Evolutionary conservation across 35 echinoderm and acorn worm genomes (phyloP), one percentile per base, ranked within the genome.

Genomic region (Heliocidaris erythrogramma): DNA sequence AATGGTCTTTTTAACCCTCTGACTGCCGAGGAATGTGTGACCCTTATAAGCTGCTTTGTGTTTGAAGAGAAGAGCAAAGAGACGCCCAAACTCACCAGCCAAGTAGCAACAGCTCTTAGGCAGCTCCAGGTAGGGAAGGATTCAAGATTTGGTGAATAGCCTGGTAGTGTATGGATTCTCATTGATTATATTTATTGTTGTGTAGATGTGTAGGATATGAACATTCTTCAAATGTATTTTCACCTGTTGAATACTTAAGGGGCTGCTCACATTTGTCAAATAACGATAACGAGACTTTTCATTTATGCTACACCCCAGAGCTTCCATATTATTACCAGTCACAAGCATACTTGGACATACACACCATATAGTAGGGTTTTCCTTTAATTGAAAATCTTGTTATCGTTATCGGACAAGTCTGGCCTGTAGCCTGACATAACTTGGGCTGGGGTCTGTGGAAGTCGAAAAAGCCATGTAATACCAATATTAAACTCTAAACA

Each of bases 51-150:
- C 92, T 96, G 96, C 95, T 99, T 99, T 93, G 98, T 99, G 14
- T 99, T 99, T 96, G 97, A 99, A 92, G 98, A 99, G 69, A 99
- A 97, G 92, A 94, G 85, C 52, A 97, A 97, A 24, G 86, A 95
- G 27, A 93, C 90, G n/a, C 98, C 98, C 2, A 99, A 59, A 24
- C 87, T 99, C 88, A 95, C 95, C 17, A 96, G 96, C 31, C 95
- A 97, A 32, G 59, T 99, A 16, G 49, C 98, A 18, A 95, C 95
- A 86, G 94, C 98, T 2, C 94, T 99, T 4, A 96, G 98, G 90
- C 98, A 99, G 47, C 96, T 99, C 94, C 98, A 99, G 94, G 98
- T 99, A 96, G 13, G 95, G 31, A 60, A 17, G 93, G 47, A 16
- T 18, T 1, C 1, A 84, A 42, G 35, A 42, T 42, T 42, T 42